Conservation (phyloP, 2,113 vertebrate genomes). For the Panthera leo region DNA sequence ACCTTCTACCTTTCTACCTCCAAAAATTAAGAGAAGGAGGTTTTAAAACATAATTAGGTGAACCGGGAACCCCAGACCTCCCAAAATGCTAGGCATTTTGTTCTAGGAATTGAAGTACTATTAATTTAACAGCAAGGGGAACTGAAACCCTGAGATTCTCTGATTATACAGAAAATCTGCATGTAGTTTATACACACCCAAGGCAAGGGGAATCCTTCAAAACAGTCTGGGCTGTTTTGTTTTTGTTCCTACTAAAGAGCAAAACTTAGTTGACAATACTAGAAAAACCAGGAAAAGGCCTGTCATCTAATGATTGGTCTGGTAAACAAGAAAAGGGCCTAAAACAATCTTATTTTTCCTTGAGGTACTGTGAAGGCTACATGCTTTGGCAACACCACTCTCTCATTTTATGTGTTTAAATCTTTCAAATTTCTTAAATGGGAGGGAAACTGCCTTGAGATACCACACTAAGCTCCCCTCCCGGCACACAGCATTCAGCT, state of each 20-base stretch:
- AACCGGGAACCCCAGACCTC: background rate
- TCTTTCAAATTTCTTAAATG: background rate
- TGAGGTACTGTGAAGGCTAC: background rate
- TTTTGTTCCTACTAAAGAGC: background rate
- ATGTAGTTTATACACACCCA: background rate
- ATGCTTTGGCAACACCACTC: background rate
- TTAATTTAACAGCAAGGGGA: slow-evolving; percentile 6
- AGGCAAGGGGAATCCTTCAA: background rate
- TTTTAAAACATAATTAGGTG: slow-evolving; percentile 32
- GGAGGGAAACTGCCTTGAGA: background rate
- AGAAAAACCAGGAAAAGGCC: background rate
- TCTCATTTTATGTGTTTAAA: background rate
- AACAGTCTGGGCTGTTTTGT: background rate
- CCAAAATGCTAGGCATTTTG: background rate
- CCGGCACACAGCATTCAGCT: background rate
- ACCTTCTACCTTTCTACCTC: background rate
- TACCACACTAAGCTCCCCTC: background rate
- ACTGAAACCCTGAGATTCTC: background rate
- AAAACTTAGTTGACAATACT: slow-evolving; percentile 10
- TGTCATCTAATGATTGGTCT: background rate
- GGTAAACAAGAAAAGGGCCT: background rate
- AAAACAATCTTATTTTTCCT: background rate
- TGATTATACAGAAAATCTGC: background rate
- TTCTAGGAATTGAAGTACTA: slow-evolving; percentile 36
- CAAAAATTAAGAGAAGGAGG: background rate